These are phyloP conservation scores for Triops longicaudatus DNA, from an alignment of 1,140 invertebrate species.

Conservation along the genomic window DNA sequence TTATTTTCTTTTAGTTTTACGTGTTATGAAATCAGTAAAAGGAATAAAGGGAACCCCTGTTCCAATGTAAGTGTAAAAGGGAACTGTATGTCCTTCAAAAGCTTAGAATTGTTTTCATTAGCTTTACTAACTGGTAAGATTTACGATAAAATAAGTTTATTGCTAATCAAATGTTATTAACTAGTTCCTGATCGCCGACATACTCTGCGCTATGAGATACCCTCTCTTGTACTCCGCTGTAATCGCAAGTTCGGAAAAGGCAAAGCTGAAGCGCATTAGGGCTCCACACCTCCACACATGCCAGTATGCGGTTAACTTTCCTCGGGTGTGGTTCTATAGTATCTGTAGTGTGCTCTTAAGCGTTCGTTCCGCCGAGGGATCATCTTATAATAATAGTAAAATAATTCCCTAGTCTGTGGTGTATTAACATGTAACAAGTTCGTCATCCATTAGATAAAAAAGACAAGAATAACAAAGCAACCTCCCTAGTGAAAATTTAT, in stretches of 20 bases:
- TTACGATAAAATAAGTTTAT: not conserved
- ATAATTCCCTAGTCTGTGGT: too few relatives aligned
- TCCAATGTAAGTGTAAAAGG: too few relatives aligned
- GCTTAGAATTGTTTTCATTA: not conserved
- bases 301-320: not conserved
- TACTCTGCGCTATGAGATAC: not conserved
- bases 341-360: not conserved
- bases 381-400: too few relatives aligned
- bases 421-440: too few relatives aligned
- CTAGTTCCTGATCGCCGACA: not conserved
- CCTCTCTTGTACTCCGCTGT: too few relatives aligned
- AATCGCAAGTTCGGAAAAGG: not conserved
- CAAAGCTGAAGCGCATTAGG: not conserved
- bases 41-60: not conserved
- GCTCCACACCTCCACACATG: not conserved
- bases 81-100: too few relatives aligned
- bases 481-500: too few relatives aligned
- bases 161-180: not conserved
- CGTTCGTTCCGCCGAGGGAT: too few relatives aligned
- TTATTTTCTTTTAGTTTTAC: too few relatives aligned
- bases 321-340: not conserved
- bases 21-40: not conserved
- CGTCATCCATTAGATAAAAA: too few relatives aligned
- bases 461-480: too few relatives aligned
- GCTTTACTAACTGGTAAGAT: not conserved